Percentiles rank a stretch among this genome's conserved stretches.
Conservation (phyloP, 2,113 vertebrate genomes). For the Bothrops jararaca region DNA sequence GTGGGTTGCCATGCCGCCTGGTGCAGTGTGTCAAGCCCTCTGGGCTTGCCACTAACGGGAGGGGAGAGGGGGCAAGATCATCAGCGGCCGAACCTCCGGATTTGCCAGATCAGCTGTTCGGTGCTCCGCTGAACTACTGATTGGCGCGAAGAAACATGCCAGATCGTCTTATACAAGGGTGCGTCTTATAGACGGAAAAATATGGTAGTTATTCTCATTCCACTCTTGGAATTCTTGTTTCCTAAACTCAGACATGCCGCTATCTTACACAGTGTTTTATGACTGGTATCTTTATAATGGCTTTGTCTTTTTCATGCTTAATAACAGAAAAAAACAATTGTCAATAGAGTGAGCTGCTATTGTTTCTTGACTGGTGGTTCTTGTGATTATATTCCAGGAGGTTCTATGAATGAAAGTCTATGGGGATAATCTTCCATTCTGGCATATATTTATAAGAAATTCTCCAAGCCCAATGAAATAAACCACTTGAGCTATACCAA, state of each 20-base stretch:
- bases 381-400: background rate
- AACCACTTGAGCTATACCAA: constrained; percentile 88
- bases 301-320: background rate
- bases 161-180: no score
- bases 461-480: constrained; percentile 89
- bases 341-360: background rate
- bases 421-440: constrained; percentile 66
- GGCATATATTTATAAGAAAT: constrained; percentile 53
- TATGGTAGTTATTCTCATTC: constrained; percentile 42
- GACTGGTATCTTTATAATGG: constrained; percentile 15
- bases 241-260: constrained; percentile 40
- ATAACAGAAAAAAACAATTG: background rate
- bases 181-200: no score
- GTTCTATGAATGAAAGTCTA: constrained; percentile 43
- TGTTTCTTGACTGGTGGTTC: background rate
- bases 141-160: no score
- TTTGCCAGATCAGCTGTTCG: no score
- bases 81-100: no score
- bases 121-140: no score
- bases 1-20: no score
- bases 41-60: no score
- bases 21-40: no score
- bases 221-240: constrained; percentile 48
- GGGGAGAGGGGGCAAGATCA: no score
- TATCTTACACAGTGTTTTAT: constrained; percentile 16